Base-by-base conservation (phyloP, 2,797 vertebrate species). In the Xyrichtys novacula region DNA sequence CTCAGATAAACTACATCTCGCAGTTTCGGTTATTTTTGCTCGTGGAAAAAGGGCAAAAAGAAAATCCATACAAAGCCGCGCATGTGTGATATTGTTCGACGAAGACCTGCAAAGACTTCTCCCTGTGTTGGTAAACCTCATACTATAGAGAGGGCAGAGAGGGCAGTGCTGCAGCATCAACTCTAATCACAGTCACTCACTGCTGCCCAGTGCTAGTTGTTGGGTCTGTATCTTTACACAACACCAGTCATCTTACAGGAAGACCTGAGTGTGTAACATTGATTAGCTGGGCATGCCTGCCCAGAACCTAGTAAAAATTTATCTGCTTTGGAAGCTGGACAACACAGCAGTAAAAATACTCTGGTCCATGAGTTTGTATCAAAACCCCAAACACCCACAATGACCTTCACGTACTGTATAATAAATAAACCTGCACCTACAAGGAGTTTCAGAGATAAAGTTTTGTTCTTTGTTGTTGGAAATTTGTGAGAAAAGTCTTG, bases 131-230 rank as follows among this genome's bases (percentile, higher is more conserved):
- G n/a, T 34, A 55, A 53, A 65, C 29, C 31, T 69, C 50, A 36
- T 61, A 62, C 65, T 22, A 59, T 1, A 8, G 8, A 26, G 50
- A 64, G 43, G 63, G 19, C 48, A 65, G 43, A 44, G 52, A 75
- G 46, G 40, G 23, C 29, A 76, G 66, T 17, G 49, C 44, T 66
- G 48, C 36, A 55, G 48, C 36, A 60, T 48, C 32, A 14, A 28
- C 48, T 77, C 12, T 60, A 64, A 75, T 70, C 46, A 46, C 46
- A 53, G 50, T 28, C 32, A 32, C 61, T 66, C 53, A 48, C 53
- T 42, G 36, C 29, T 62, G 55, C 61, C 70, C 31, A 19, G 39
- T 6, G 12, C 20, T 69, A 26, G 74, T 59, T 73, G 53, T 61
- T 42, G 52, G 53, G 32, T 50, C 47, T 65, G 28, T 48, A 42